These are phyloP conservation scores for Sclerurus mexicanus DNA, from an alignment of 2,113 vertebrate genomes.

Conservation along the genomic window DNA sequence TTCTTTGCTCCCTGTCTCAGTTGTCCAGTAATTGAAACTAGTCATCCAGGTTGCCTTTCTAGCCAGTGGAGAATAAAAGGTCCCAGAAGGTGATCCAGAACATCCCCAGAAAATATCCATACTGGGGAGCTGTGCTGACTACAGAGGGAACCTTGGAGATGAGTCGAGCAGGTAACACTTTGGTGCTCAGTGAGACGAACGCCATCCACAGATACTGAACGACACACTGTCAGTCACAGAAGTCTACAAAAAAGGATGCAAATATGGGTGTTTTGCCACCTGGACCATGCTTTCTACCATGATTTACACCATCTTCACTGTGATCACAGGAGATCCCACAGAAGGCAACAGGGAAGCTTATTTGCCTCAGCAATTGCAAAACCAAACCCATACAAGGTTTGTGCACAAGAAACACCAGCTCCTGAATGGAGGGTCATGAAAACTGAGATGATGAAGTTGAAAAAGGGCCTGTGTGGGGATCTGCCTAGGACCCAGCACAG, in stretches of 20 bases:
- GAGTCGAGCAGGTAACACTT: not conserved
- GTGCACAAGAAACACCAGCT: not conserved
- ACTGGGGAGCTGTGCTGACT: not conserved
- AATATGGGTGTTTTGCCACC: not conserved
- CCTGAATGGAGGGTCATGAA: not conserved
- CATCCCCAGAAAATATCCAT: not conserved
- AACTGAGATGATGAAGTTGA: not conserved
- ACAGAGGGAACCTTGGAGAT: not conserved
- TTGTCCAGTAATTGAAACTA: not conserved
- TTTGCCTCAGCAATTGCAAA: not conserved
- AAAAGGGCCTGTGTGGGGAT: not conserved
- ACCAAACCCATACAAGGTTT: not conserved
- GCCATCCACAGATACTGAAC: not conserved
- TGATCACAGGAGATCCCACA: not conserved
- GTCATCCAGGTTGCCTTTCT: not conserved
- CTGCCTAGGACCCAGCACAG: not conserved
- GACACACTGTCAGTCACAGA: not conserved
- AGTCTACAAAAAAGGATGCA: not conserved
- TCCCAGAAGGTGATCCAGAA: not conserved
- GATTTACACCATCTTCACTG: rapidly evolving
- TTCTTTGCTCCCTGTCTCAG: not conserved
- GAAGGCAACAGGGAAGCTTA: not conserved
- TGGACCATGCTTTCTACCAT: not conserved
- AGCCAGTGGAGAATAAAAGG: not conserved
- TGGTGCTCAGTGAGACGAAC: not conserved